Conservation (phyloP, 2,888 invertebrate species). For the Erpobdella octoculata region DNA sequence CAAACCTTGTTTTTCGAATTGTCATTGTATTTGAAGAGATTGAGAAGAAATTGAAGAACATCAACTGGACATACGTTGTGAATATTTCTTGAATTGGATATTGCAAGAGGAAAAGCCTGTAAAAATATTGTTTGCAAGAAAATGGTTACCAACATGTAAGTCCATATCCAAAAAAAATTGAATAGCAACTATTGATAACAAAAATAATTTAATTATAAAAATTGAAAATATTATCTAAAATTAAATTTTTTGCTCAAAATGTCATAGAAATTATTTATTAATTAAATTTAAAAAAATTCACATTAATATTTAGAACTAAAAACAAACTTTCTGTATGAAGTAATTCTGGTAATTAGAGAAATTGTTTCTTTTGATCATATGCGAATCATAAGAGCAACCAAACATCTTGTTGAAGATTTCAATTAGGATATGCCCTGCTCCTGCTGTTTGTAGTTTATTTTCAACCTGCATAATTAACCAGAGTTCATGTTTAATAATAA, state of each 20-base stretch:
- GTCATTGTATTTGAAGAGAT: slow-evolving; percentile 94
- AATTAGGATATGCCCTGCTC: slow-evolving; percentile 86
- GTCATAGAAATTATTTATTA: neutral
- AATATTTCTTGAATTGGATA: slow-evolving; percentile 79
- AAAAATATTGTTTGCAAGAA: neutral
- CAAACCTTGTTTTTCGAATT: slow-evolving; percentile 78
- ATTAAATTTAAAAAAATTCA: neutral
- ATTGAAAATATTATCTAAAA: neutral
- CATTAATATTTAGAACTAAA: neutral
- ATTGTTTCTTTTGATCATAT: slow-evolving; percentile 85
- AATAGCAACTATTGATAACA: neutral
- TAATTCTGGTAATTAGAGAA: slow-evolving; percentile 91
- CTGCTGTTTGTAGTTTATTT: neutral
- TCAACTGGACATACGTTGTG: slow-evolving; percentile 93
- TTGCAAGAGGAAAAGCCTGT: slow-evolving; percentile 79
- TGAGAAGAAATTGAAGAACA: slow-evolving; percentile 76
- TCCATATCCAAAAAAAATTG: no score
- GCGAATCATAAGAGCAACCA: slow-evolving; percentile 85
- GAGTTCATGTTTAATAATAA: neutral
- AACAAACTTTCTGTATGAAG: slow-evolving; percentile 70
- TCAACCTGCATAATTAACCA: neutral
- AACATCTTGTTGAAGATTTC: slow-evolving; percentile 86
- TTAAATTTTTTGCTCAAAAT: neutral
- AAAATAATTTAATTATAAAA: neutral
- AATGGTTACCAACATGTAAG: neutral